These are phyloP conservation scores for Tetragnatha montana DNA, from an alignment of 2,888 invertebrate genomes.

Conservation along the genomic window DNA sequence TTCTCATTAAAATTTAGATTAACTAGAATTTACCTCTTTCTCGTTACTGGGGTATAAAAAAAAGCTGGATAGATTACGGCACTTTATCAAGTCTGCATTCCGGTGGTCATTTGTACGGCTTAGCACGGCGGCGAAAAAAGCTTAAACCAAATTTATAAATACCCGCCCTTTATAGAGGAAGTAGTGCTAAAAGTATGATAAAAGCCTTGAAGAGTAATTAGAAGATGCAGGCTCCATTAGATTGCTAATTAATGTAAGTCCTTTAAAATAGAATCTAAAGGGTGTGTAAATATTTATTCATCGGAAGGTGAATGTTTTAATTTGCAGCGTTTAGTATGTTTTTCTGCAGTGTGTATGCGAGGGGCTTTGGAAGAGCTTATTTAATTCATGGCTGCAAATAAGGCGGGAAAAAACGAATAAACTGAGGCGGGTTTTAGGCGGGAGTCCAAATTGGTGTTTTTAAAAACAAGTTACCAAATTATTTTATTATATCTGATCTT, in stretches of 20 bases:
- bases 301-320: background rate
- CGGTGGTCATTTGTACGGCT: constrained; percentile 13
- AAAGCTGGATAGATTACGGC: background rate
- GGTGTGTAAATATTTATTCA: background rate
- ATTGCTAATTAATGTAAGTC: background rate
- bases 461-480: too few relatives aligned
- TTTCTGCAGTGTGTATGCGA: too few relatives aligned
- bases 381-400: too few relatives aligned
- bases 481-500: too few relatives aligned
- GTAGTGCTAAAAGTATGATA: background rate
- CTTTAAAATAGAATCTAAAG: background rate
- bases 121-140: background rate
- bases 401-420: too few relatives aligned
- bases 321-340: background rate
- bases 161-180: background rate
- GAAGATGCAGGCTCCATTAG: background rate
- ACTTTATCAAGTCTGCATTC: background rate
- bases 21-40: constrained; percentile 31
- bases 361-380: too few relatives aligned
- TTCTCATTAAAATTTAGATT: constrained; percentile 53
- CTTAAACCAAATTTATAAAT: background rate
- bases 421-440: too few relatives aligned
- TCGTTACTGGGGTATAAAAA: background rate
- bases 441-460: too few relatives aligned
- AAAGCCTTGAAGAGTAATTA: background rate